phyloP scores from a whole-genome alignment of 2,113 vertebrate species.

The Cebidichthys violaceus region DNA sequence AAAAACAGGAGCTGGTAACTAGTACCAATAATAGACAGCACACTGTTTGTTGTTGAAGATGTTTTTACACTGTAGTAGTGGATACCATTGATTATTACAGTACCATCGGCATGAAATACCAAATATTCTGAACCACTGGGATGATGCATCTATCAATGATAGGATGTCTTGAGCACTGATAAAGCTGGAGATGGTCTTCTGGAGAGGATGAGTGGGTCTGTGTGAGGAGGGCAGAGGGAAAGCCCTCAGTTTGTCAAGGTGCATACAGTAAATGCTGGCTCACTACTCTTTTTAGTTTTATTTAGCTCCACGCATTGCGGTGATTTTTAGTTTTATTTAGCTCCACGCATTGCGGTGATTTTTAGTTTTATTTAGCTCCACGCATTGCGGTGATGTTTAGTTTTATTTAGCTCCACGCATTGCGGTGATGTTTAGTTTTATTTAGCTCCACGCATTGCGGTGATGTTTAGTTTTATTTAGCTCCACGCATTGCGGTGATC shows the following conservation, averaged over 20 bases:
- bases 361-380: not conserved
- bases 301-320: too few relatives aligned
- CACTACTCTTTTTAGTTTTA: not conserved
- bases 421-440: not conserved
- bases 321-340: too few relatives aligned
- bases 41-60: not conserved
- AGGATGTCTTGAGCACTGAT: not conserved
- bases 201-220: not conserved
- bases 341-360: not conserved
- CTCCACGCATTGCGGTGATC: not conserved
- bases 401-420: too few relatives aligned
- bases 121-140: slow-evolving; percentile 4
- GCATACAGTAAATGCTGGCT: not conserved
- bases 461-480: too few relatives aligned
- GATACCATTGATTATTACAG: not conserved
- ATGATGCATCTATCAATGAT: not conserved
- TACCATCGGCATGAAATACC: not conserved
- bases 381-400: not conserved
- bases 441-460: too few relatives aligned
- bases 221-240: not conserved
- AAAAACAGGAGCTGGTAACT: not conserved
- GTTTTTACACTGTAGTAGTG: not conserved
- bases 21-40: not conserved
- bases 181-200: not conserved
- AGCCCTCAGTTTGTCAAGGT: not conserved